Evolutionary conservation across 1,140 invertebrate species (phyloP), one percentile per base, ranked within the genome.

Genomic region (Drosophila kepulauana): DNA sequence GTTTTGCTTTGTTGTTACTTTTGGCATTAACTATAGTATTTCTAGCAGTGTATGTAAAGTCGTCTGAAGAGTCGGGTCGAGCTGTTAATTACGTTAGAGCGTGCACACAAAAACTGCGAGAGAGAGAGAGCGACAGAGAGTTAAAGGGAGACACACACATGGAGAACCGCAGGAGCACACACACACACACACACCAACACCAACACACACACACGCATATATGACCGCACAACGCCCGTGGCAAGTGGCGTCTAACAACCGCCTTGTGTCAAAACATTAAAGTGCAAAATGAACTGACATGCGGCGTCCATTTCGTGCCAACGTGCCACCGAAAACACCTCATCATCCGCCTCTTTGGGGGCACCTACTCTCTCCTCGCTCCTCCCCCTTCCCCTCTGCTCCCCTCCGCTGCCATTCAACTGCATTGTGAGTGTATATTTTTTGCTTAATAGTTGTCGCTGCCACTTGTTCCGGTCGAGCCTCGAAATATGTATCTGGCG

Each of bases 41-140:
- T 38, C 35, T 38, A 10, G 35, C 49, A 30, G 38, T 64, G 61
- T 75, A 75, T 79, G 73, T 63, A 79, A 61, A 79, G 58, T 75
- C 56, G 76, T 71, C 67, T 71, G 67, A 75, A 75, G 61, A 75
- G 59, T 46, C 52, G 54, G 43, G 61, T 46, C 49, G 62, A 79
- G 76, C 76, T 75, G 76, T 79, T 79, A 79, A 79, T 79, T 79
- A 79, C 76, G 51, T 75, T 75, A 75, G 72, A 70, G 66, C 76
- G 56, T 63, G 67, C 72, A 70, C 20, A 46, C 13, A 20, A 45
- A 52, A 16, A 57, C n/a, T 28, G 52, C 48, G 43, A 65, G 8
- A 56, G 43, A 5, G 5, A 25, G 30, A 41, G 28, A 16, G 10
- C 3, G 43, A 8, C 0, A 25, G 43, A 41, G 15, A 16, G 5